Evolutionary conservation across 1,140 invertebrate genomes (phyloP), one percentile per base, ranked within the genome.

Genomic region (Philotrypesis tridentata): DNA sequence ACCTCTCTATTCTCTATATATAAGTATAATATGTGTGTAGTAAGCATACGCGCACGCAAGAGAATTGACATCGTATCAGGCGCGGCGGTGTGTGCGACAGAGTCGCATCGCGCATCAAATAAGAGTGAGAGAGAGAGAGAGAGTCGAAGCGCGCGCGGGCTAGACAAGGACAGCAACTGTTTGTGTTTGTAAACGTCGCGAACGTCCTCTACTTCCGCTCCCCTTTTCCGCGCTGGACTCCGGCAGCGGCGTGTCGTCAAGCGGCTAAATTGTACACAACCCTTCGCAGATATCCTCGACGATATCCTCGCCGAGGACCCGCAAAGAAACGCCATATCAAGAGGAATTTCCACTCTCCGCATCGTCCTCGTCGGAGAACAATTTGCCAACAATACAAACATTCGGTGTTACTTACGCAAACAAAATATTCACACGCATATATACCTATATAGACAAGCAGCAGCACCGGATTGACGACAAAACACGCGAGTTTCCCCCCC

Each of bases 181-280:
- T 55, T 55, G 48, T 55, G 48, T 55, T 55, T 55, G 48, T 55
- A 55, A 55, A 55, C 73, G 80, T 76, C 73, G 73, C 80, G 73
- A 82, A 76, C 80, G 80, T 76, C 73, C 80, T 82, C 80, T 82
- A 82, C 80, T 82, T 82, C 80, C 80, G 80, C 80, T 82, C 80
- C 37, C 48, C 67, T 82, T 82, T 82, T 61, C 43, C 48, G 73
- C 31, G 95, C 43, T 96, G 96, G 96, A 95, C 95, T 0, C 95
- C 27, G 93, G 94, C 0, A 91, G 88, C 70, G 92, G 92, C 4
- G 92, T 92, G 9, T 29, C 72, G 21, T 31, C 61, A n/a, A 27
- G 73, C 71, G 11, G 21, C 48, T 17, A 17, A 21, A 55, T 55
- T 55, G 21, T 55, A n/a, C 33, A 6, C 17, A 21, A 55, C 21